Evolutionary conservation across 2,888 invertebrate species (phyloP), one percentile per base, ranked within the genome.

Genomic region (Lucinisca nassula): DNA sequence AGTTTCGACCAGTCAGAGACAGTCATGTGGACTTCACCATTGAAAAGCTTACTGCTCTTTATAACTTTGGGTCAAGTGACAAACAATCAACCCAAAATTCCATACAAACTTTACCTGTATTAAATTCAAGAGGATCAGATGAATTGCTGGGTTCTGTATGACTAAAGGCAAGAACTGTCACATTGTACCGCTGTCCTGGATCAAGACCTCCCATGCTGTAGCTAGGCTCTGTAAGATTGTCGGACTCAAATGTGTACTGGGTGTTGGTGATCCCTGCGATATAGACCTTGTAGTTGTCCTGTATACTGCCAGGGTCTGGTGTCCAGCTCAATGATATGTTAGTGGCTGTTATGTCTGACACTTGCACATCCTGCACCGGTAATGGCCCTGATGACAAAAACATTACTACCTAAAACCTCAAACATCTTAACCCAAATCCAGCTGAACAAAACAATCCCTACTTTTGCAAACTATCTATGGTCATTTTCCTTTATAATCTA

Each of bases 81-180:
- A n/a, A n/a, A n/a, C n/a, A n/a, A n/a, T n/a, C n/a, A n/a, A n/a
- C n/a, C n/a, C n/a, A n/a, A n/a, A n/a, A n/a, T n/a, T n/a, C n/a
- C n/a, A n/a, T n/a, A n/a, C n/a, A n/a, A n/a, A n/a, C n/a, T 45
- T 80, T 82, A 94, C 94, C 90, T 84, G 94, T 94, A 70, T 92
- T 92, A 51, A 92, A 90, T 14, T 73, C 76, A 21, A 92, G 17
- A 6, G 79, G n/a, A 12, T 70, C 82, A 10, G 93, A 93, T 14
- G 38, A 37, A 72, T 92, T 90, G 78, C 93, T 93, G 12, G 81
- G 80, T 24, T 84, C 87, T n/a, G 90, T 92, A 27, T 83, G 77
- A 55, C 92, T 92, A n/a, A 90, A 84, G 10, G 93, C 90, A 67
- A 89, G 82, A 40, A 94, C 89, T n/a, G 80, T 85, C 37, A 93